A percentile compares a stretch with the other conserved stretches of the same genome.
These are phyloP conservation scores for Labeo catla DNA, from an alignment of 2,113 vertebrate genomes.

Conservation along the genomic window DNA sequence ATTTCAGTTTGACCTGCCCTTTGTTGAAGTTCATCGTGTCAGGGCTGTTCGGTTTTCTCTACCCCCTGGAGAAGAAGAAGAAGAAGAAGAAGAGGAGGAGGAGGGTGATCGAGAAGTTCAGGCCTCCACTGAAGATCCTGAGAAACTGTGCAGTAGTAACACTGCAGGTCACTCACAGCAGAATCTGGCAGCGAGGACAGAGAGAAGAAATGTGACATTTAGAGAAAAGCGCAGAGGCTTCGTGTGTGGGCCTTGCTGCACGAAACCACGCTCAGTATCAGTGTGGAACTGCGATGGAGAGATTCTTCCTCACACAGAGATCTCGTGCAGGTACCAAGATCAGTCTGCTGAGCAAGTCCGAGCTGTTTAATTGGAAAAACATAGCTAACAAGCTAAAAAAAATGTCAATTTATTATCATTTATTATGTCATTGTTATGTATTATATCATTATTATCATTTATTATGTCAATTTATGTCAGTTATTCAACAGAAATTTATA, in stretches of 20 bases:
- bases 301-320: conserved; percentile 71
- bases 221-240: conserved; percentile 57
- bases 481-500: neutral
- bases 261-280: conserved; percentile 63
- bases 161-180: conserved; percentile 61
- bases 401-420: no score
- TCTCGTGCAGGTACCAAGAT: conserved; percentile 73
- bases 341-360: neutral
- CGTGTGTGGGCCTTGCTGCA: conserved; percentile 70
- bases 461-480: neutral
- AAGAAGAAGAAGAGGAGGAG: conserved; percentile 40
- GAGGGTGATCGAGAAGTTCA: conserved; percentile 3
- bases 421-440: no score
- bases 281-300: conserved; percentile 86
- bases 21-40: conserved; percentile 83
- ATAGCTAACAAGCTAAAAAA: neutral
- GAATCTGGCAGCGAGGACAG: conserved; percentile 51
- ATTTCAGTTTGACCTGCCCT: conserved; percentile 81
- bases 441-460: no score
- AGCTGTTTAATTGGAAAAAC: neutral
- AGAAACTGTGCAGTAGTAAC: conserved; percentile 6
- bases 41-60: conserved; percentile 76
- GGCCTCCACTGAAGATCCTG: conserved; percentile 34
- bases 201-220: conserved; percentile 36
- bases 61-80: conserved; percentile 56